phyloP scores from a whole-genome alignment of 2,113 vertebrate genomes.

The Otolemur garnettii region DNA sequence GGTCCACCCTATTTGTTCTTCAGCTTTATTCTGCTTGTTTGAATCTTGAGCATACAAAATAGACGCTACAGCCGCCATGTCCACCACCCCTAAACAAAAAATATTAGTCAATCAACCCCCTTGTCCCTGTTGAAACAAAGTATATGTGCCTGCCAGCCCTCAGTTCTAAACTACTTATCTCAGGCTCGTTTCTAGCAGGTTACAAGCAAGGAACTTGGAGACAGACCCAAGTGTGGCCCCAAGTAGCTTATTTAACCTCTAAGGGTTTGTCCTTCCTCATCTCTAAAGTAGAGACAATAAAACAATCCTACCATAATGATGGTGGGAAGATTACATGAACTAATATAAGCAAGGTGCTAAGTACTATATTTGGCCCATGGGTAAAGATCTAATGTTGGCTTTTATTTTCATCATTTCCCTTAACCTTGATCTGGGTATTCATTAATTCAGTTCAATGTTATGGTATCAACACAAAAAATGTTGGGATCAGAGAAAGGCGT shows the following conservation, averaged over 20 bases:
- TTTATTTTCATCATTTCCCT: background rate
- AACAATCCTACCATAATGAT: background rate
- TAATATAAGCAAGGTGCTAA: background rate
- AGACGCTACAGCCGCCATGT: background rate
- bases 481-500: background rate
- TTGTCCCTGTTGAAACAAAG: conserved; percentile 6
- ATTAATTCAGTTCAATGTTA: background rate
- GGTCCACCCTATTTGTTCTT: background rate
- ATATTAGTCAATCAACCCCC: background rate
- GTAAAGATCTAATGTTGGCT: background rate
- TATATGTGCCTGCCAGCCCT: background rate
- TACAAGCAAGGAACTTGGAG: background rate
- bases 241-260: background rate
- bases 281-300: background rate
- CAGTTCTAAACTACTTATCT: background rate
- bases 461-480: background rate
- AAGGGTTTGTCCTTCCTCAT: background rate
- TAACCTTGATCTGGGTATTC: conserved; percentile 18
- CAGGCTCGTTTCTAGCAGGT: background rate
- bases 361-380: background rate
- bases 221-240: background rate
- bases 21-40: conserved; percentile 36
- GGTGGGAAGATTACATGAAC: background rate
- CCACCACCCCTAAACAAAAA: conserved; percentile 25
- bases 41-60: conserved; percentile 49